Conservation (phyloP, 2,888 invertebrate genomes). For the Melolontha melolontha region DNA sequence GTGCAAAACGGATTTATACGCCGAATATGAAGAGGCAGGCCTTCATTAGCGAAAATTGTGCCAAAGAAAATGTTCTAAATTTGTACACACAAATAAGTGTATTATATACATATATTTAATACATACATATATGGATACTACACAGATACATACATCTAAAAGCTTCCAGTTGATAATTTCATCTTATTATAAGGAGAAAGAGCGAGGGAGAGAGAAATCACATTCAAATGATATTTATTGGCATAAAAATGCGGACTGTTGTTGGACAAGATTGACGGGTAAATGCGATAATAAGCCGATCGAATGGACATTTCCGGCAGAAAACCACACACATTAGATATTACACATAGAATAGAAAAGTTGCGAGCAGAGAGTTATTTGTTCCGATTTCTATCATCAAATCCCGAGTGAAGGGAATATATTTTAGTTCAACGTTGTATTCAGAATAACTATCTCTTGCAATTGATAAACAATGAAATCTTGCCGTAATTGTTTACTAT, state of each 20-base stretch:
- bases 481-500: constrained; percentile 15
- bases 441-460: constrained; percentile 14
- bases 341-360: no score
- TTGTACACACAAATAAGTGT: no score
- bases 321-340: constrained; percentile 20
- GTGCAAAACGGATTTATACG: no score
- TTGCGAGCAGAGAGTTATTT: constrained; percentile 11
- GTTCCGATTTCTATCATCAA: constrained; percentile 31
- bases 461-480: constrained; percentile 33
- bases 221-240: no score
- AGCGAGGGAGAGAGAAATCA: no score
- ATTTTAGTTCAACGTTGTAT: constrained; percentile 16
- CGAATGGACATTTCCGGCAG: constrained; percentile 24
- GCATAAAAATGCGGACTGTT: constrained; percentile 1
- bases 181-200: no score
- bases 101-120: no score
- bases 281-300: constrained; percentile 42
- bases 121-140: background rate
- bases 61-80: constrained; percentile 9
- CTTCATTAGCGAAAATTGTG: constrained; percentile 25
- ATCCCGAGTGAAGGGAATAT: constrained; percentile 29
- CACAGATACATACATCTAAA: background rate
- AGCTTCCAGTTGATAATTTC: no score
- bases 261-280: constrained; percentile 40
- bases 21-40: background rate